Evolutionary conservation across 2,888 invertebrate species (phyloP).

Genomic region (Caenorhabditis parvicauda): DNA sequence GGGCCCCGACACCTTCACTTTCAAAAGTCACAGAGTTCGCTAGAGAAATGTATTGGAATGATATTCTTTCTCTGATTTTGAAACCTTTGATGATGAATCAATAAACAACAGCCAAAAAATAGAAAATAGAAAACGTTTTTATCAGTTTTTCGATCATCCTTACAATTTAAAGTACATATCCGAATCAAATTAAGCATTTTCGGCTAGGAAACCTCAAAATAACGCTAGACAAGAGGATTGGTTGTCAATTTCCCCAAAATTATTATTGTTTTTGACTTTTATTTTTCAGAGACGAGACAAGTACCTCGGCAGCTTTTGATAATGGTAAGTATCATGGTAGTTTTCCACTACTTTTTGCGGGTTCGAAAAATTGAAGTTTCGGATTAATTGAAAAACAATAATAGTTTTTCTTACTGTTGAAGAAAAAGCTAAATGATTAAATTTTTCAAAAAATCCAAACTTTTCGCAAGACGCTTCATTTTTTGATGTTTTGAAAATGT

Average conservation of each 20-base stretch:
- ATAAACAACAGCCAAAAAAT: background rate
- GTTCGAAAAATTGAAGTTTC: too few relatives aligned
- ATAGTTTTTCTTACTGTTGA: too few relatives aligned
- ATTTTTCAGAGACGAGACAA: constrained; percentile 30
- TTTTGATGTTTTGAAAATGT: too few relatives aligned
- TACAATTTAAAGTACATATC: background rate
- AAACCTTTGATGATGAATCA: background rate
- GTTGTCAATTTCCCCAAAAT: background rate
- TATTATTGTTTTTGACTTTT: background rate
- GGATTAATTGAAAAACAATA: too few relatives aligned
- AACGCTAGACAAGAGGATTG: too few relatives aligned
- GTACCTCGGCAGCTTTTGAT: constrained; percentile 19
- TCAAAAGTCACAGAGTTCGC: background rate
- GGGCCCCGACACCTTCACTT: background rate
- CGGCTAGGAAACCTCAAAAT: background rate
- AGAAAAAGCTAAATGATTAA: too few relatives aligned
- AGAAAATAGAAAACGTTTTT: background rate
- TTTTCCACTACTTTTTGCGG: too few relatives aligned
- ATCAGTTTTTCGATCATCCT: background rate
- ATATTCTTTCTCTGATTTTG: background rate
- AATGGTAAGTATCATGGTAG: constrained; percentile 18
- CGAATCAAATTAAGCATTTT: too few relatives aligned
- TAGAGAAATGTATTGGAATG: background rate
- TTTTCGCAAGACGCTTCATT: too few relatives aligned
- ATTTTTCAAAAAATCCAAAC: too few relatives aligned